Conservation (phyloP, 2,797 vertebrate species). For the Myiothlypis coronata region DNA sequence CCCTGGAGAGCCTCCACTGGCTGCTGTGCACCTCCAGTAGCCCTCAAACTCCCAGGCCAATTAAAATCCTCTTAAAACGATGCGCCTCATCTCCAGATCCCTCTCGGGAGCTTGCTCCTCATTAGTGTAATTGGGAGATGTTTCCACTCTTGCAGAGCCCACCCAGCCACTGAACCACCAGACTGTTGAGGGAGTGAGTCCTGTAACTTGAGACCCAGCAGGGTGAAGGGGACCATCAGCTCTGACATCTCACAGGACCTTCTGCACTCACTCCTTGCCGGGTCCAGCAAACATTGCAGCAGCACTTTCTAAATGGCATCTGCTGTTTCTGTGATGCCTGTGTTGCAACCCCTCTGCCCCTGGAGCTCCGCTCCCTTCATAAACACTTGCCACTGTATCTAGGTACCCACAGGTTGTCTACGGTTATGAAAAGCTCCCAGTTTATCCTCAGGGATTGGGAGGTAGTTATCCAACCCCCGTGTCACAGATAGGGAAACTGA, state of each 20-base stretch:
- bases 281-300: neutral
- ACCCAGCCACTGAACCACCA: neutral
- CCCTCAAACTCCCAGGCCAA: constrained; percentile 17
- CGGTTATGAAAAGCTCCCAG: neutral
- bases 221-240: neutral
- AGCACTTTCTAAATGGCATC: neutral
- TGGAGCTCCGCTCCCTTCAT: neutral
- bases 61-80: constrained; percentile 35
- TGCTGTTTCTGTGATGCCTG: neutral
- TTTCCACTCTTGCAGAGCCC: neutral
- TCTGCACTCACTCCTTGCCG: neutral
- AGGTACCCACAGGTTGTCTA: neutral
- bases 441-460: neutral
- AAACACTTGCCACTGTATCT: neutral
- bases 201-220: neutral
- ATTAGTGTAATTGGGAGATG: constrained; percentile 53
- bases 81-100: neutral
- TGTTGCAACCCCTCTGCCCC: neutral
- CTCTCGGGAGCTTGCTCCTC: neutral
- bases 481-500: neutral
- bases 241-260: neutral
- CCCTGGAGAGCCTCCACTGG: neutral
- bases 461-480: neutral
- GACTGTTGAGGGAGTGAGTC: neutral
- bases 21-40: neutral